Conservation (phyloP, 35 echinoderm and acorn worm genomes). For the Amphiura filiformis region DNA sequence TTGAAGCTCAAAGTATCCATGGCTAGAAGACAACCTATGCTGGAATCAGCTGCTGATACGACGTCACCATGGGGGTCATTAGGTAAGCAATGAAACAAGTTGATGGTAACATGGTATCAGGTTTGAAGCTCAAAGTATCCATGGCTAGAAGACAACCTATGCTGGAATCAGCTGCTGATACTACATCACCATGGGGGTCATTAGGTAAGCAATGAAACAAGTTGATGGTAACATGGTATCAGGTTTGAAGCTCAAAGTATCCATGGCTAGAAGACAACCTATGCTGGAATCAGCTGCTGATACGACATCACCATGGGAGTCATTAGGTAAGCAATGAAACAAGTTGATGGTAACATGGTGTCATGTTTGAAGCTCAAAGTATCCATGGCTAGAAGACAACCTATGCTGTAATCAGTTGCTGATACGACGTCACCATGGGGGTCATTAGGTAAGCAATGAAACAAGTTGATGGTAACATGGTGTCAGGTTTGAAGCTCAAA, state of each 20-base stretch:
- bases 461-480: constrained; percentile 18
- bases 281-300: constrained; percentile 33
- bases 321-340: constrained; percentile 22
- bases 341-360: constrained; percentile 26
- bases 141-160: constrained; percentile 59
- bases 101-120: constrained; percentile 21
- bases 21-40: constrained; percentile 52
- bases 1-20: constrained; percentile 41
- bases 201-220: constrained; percentile 36
- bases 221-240: constrained; percentile 32
- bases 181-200: constrained; percentile 9
- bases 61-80: constrained; percentile 14
- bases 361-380: constrained; percentile 20
- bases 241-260: constrained; percentile 18
- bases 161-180: not conserved
- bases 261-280: constrained; percentile 58
- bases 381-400: constrained; percentile 58
- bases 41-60: not conserved
- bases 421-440: no score
- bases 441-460: no score
- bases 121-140: constrained; percentile 32
- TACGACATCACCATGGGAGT: constrained; percentile 37
- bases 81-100: constrained; percentile 33
- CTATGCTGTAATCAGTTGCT: not conserved
- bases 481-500: not conserved